Base-by-base conservation (phyloP, 2,113 vertebrate genomes). In the Uria lomvia region DNA sequence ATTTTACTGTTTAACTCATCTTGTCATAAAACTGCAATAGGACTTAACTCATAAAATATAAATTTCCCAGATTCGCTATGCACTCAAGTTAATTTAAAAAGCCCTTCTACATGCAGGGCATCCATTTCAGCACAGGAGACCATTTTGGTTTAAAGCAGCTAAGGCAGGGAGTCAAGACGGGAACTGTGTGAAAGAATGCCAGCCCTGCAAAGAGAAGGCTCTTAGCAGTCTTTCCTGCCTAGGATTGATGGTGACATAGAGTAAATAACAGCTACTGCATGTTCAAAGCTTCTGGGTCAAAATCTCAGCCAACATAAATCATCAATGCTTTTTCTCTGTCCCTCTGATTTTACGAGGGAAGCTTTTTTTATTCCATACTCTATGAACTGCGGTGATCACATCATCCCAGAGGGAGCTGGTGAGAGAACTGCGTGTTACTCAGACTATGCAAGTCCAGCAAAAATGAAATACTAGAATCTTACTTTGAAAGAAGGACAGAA, bases 231-330 rank as follows among this genome's bases (percentile, higher is more conserved):
- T 63, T 95, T 95, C n/a, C 75, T 88, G 65, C 19, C n/a, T 55
- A 13, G 68, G 59, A 84, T 68, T 95, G 82, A 86, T 91, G 65
- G 40, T 60, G 86, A 90, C 72, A 88, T 18, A 84, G 56, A 91
- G 74, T 91, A 96, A 96, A 92, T 92, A 96, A 90, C 58, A 90
- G 52, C 40, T 65, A 72, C 34, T 81, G 12, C 60, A 73, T 65
- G 65, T 94, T 94, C 86, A 94, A 91, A 96, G 86, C 76, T 93
- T 93, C 71, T 89, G 56, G 77, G 70, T 87, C 73, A 78, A 95
- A 92, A 89, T 78, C 70, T 68, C 60, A 89, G 66, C 80, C 70
- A 75, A 67, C 45, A 81, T 87, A 94, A 94, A 92, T 92, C 87
- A 86, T 60, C 71, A 38, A 27, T 9, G 30, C 7, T 75, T 90